These are phyloP conservation scores for Microcaecilia unicolor DNA, from an alignment of 2,797 vertebrate species.

Conservation along the genomic window DNA sequence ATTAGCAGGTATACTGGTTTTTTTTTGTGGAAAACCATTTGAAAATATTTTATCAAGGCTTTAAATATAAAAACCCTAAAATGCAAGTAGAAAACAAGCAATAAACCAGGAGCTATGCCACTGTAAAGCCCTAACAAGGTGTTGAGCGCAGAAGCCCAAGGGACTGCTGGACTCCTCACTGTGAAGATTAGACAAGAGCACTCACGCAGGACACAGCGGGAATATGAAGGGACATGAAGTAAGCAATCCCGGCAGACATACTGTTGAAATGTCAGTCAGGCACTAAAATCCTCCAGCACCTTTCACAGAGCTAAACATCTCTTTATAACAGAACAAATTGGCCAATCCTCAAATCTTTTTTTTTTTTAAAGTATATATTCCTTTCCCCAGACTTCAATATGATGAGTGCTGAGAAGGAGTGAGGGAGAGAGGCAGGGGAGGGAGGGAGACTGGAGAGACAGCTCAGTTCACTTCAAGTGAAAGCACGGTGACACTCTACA, in stretches of 20 bases:
- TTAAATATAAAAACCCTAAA: no score
- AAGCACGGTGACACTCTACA: conserved; percentile 34
- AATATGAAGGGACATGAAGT: conserved; percentile 33
- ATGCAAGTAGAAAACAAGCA: no score
- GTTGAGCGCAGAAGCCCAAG: conserved; percentile 60
- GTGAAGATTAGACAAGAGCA: conserved; percentile 72
- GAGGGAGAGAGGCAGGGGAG: no score
- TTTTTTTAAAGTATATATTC: no score
- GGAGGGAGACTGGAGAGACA: conserved; percentile 17
- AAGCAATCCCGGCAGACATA: conserved; percentile 51
- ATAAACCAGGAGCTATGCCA: conserved; percentile 9
- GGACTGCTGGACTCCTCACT: conserved; percentile 59
- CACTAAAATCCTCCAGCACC: conserved; percentile 49
- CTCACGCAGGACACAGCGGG: conserved; percentile 43
- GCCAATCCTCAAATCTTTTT: conserved; percentile 69
- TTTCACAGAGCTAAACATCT: conserved; percentile 75
- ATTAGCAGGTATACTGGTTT: no score
- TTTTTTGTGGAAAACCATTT: no score
- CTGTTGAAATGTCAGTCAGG: conserved; percentile 58
- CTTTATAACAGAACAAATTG: conserved; percentile 82
- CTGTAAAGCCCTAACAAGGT: conserved; percentile 65
- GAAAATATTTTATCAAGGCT: no score
- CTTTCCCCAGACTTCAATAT: conserved; percentile 49
- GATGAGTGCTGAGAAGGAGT: conserved; percentile 24
- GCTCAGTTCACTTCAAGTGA: conserved; percentile 45